These are phyloP conservation scores for Neoaliturus tenellus DNA, from an alignment of 2,888 invertebrate genomes.

Conservation along the genomic window DNA sequence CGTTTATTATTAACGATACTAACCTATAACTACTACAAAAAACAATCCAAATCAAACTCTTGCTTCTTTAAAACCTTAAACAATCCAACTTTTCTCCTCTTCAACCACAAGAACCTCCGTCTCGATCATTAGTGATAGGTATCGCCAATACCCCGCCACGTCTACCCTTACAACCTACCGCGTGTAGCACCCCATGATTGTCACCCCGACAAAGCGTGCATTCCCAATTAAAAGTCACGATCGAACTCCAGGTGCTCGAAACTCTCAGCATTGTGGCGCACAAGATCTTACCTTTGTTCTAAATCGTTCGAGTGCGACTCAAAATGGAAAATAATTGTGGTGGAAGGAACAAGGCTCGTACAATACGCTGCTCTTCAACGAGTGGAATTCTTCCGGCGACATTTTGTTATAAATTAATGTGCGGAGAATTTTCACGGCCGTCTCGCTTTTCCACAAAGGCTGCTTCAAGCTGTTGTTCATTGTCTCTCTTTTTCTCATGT, in stretches of 20 bases:
- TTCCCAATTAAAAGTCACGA: slow-evolving; percentile 52
- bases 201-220: slow-evolving; percentile 43
- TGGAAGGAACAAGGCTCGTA: slow-evolving; percentile 49
- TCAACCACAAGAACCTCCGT: too few relatives aligned
- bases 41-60: too few relatives aligned
- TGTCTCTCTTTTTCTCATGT: slow-evolving; percentile 22
- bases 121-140: too few relatives aligned
- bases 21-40: too few relatives aligned
- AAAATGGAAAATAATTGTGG: slow-evolving; percentile 51
- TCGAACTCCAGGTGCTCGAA: slow-evolving; percentile 24
- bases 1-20: too few relatives aligned
- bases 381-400: slow-evolving; percentile 40
- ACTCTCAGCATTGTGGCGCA: slow-evolving; percentile 9
- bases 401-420: slow-evolving; percentile 52
- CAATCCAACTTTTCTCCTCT: too few relatives aligned
- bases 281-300: slow-evolving; percentile 50
- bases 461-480: slow-evolving; percentile 27
- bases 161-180: too few relatives aligned
- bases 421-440: slow-evolving; percentile 12
- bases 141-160: too few relatives aligned
- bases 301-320: slow-evolving; percentile 36
- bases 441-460: not conserved
- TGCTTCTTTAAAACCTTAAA: too few relatives aligned
- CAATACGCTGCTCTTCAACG: slow-evolving; percentile 4
- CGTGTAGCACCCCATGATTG: slow-evolving; percentile 18